Conservation (phyloP, 2,797 vertebrate genomes). For the Arrhamphus sclerolepis region DNA sequence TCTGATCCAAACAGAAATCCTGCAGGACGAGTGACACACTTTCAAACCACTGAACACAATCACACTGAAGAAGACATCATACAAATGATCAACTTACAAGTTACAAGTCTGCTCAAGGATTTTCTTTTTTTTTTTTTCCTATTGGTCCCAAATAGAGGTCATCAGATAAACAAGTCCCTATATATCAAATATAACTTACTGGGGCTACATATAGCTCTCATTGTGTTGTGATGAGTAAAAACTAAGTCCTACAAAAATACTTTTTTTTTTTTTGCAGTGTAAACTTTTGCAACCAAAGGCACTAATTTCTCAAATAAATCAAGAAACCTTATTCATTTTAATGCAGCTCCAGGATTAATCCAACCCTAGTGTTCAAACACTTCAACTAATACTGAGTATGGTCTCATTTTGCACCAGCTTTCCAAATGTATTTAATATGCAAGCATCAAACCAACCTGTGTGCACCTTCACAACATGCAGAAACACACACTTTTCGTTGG, state of each 20-base stretch:
- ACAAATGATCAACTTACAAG: constrained; percentile 10
- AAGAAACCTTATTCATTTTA: background rate
- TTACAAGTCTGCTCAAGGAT: constrained; percentile 13
- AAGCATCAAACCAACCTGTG: constrained; percentile 1
- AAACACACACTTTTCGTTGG: constrained; percentile 5
- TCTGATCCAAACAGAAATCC: constrained; percentile 26
- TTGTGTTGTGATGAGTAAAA: constrained; percentile 57
- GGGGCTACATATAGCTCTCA: constrained; percentile 36
- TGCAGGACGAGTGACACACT: constrained; percentile 3
- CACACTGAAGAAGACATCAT: constrained; percentile 26
- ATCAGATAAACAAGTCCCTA: constrained; percentile 34
- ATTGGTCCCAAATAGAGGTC: constrained; percentile 27
- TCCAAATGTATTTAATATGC: background rate
- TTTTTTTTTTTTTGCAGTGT: constrained; percentile 62
- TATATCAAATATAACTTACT: constrained; percentile 41
- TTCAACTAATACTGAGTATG: background rate
- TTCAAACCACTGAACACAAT: constrained; percentile 27
- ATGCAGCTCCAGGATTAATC: too few relatives aligned
- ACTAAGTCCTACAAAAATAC: constrained; percentile 77
- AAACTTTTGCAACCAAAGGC: constrained; percentile 80
- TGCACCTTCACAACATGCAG: constrained; percentile 8
- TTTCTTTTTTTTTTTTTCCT: constrained; percentile 8
- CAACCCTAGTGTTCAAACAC: background rate
- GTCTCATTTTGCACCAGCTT: background rate
- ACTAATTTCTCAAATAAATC: constrained; percentile 52